Base-by-base conservation (phyloP, 2,113 vertebrate genomes). In the Dascyllus trimaculatus region DNA sequence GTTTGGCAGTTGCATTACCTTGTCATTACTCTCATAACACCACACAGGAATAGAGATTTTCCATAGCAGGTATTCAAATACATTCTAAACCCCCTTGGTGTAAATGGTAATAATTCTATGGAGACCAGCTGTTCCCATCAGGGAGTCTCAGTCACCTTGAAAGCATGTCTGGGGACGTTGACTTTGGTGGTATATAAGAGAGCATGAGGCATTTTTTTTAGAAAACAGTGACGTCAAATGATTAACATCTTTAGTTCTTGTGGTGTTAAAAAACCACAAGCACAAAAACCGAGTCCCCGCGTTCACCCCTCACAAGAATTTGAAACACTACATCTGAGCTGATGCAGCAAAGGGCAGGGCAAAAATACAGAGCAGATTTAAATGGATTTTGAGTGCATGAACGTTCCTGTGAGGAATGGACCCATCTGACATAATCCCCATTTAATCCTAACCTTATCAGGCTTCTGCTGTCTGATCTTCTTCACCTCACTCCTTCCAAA, bases 81-180 rank as follows among this genome's bases (percentile, higher is more conserved):
- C 7, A 67, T 35, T 17, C 14, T 62, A 51, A 78, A 32, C 19
- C 53, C 45, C n/a, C 63, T 65, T 22, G 14, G 32, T 71, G 51
- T 25, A 26, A 77, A 68, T 68, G 3, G 24, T 49, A 43, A 43
- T 65, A 71, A 75, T 78, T 64, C 24, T 38, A 21, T 5, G 32
- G 24, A 40, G 76, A 56, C 19, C 38, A 25, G 46, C 57, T 68
- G 45, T 48, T 26, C 40, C 32, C 48, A 68, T 53, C 49, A 21
- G 57, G 52, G 21, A n/a, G 65, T 72, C 45, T 76, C 58, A 29
- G 57, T 86, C 78, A 87, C 77, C 79, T 83, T 88, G 83, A 82
- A 58, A 66, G 35, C 56, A 7, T 11, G 21, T 59, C 71, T 1
- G 32, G 51, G 25, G n/a, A 25, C 8, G 10, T 10, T 46, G 63